Evolutionary conservation across 2,113 vertebrate genomes (phyloP), one percentile per base, ranked within the genome.

Genomic region (Sylvietta virens): DNA sequence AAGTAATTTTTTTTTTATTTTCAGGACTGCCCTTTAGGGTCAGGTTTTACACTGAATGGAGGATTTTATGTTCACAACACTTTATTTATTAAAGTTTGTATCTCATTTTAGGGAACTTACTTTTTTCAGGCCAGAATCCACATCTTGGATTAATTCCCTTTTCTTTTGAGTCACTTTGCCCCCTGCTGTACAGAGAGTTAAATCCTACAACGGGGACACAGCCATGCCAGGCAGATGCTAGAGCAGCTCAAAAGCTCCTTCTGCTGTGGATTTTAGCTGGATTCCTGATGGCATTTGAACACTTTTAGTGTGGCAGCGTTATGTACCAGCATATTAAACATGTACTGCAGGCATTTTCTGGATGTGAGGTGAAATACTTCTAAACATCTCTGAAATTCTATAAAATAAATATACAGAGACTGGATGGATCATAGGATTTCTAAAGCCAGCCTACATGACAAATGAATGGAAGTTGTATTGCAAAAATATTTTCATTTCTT

Each of bases 121-220:
- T n/a, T n/a, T 37, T 82, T 77, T 45, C 35, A 30, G 33, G 21
- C 16, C 72, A 70, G 58, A 50, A 77, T 40, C 54, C 30, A 20
- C 18, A 28, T 39, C 12, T 92, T 69, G 0, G 0, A 47, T 48
- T 31, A 88, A 45, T 24, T 85, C n/a, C 12, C 53, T 65, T 45
- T 91, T 65, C 37, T 77, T 92, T 40, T 83, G 77, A 81, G 54
- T 48, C 60, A 37, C 67, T 92, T 95, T 91, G 94, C 84, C 83
- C 86, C 53, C 86, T 92, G 89, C 76, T 95, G 86, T 79, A 80
- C 51, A 54, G 47, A 70, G n/a, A 47, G 22, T 20, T 76, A 76
- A 85, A 47, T 31, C 37, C 51, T n/a, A 5, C 28, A 20, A 5
- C 60, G 26, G 30, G 42, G 67, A 69, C n/a, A 20, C 22, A 73